phyloP scores from a whole-genome alignment of 2,113 vertebrate genomes.

The Sinocyclocheilus grahami region DNA sequence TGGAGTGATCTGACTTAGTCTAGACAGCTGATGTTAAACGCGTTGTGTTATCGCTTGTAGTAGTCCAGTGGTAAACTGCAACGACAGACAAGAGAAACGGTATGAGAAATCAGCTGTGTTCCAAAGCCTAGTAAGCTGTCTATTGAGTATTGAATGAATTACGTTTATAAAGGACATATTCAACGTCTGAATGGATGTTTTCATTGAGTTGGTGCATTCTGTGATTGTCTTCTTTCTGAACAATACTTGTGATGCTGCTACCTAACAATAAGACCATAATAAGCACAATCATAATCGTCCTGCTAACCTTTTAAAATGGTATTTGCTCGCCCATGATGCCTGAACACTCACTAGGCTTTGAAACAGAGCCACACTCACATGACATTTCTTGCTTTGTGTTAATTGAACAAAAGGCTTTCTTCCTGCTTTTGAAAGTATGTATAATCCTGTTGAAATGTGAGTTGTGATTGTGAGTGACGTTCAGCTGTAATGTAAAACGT shows the following conservation, averaged over 20 bases:
- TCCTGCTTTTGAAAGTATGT: background rate
- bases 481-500: background rate
- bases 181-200: background rate
- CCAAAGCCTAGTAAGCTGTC: background rate
- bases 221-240: background rate
- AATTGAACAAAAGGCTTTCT: background rate
- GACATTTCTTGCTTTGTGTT: background rate
- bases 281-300: background rate
- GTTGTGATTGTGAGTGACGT: background rate
- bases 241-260: slow-evolving; percentile 6
- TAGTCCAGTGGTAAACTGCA: background rate
- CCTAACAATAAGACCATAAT: background rate
- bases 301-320: background rate
- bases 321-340: background rate
- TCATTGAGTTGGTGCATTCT: background rate
- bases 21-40: background rate
- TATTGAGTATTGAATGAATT: background rate
- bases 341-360: background rate
- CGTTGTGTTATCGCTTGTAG: background rate
- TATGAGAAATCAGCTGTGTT: background rate
- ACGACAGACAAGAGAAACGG: background rate
- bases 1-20: background rate
- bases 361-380: background rate
- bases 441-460: background rate
- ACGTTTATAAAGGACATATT: background rate